Base-by-base conservation (phyloP, 2,797 vertebrate genomes). In the Pseudochaenichthys georgianus region DNA sequence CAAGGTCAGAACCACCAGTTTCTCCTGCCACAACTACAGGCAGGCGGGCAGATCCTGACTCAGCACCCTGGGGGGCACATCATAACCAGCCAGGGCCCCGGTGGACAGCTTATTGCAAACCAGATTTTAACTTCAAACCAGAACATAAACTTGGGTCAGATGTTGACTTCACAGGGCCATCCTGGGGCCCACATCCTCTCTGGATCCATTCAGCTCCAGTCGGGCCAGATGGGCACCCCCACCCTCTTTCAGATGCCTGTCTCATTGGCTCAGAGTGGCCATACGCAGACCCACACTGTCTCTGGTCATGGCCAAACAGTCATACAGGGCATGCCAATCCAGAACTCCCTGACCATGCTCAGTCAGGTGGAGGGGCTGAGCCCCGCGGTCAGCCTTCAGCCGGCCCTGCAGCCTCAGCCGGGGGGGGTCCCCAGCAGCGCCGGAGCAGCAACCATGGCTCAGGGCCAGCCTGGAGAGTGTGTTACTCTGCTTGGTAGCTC, bases 241-340 rank as follows among this genome's bases (percentile, higher is more conserved):
- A 95, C 97, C 0, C 94, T 99, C 4, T 99, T 99, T 94, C 98
- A 99, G 91, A 98, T 99, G 98, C 97, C 98, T 0, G 97, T 99
- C 1, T 96, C 97, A 0, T 53, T 98, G 80, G 93, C 96, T 0
- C 94, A 97, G 70, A 90, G 55, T 75, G 85, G 92, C 73, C 96
- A 95, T 82, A 95, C 95, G 0, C 97, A 97, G 84, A 96, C 94
- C 62, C 96, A 97, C 60, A 92, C 96, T 0, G 89, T 95, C 0
- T 94, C 96, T 0, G 94, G 96, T 0, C 79, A 96, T 3, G 89
- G 94, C 72, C 95, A 92, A 67, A 95, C 97, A 0, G 97, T 99
- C 34, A 97, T 99, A 88, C 98, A 99, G 52, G 96, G 97, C 0
- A 96, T 99, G 95, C 95, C 95, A 0, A 91, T 96, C 69, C 95